Conservation (phyloP, 2,113 vertebrate species). For the Eonycteris spelaea region DNA sequence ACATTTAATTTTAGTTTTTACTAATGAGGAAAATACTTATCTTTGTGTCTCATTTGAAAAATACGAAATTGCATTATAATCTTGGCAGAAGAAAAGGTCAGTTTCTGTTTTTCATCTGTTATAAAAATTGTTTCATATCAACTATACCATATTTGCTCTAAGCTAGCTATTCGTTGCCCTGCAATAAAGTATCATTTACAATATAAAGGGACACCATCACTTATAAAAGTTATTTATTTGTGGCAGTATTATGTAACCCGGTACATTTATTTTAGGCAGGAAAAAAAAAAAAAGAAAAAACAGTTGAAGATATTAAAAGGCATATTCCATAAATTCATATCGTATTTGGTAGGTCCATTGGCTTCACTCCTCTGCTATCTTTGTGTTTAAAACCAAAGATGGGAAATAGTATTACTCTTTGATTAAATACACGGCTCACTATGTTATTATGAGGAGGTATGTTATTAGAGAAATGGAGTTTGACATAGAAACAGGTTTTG, state of each 20-base stretch:
- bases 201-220: background rate
- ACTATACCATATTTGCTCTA: background rate
- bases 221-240: background rate
- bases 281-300: background rate
- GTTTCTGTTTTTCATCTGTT: background rate
- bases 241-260: background rate
- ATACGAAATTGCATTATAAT: background rate
- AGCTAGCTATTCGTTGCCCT: background rate
- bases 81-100: slow-evolving; percentile 10
- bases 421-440: background rate
- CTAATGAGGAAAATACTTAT: background rate
- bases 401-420: background rate
- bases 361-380: background rate
- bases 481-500: background rate
- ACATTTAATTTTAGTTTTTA: slow-evolving; percentile 41
- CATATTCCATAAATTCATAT: background rate
- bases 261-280: background rate
- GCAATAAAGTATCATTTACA: background rate
- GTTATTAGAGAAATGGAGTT: background rate
- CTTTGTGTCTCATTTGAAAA: background rate
- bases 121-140: background rate
- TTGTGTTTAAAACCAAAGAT: slow-evolving; percentile 20
- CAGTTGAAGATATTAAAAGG: background rate
- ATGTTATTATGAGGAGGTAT: background rate
- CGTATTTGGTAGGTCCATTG: background rate